A percentile compares a stretch with the other conserved stretches of the same genome.
Conservation (phyloP, 2,113 vertebrate species). For the Anhinga rufa region DNA sequence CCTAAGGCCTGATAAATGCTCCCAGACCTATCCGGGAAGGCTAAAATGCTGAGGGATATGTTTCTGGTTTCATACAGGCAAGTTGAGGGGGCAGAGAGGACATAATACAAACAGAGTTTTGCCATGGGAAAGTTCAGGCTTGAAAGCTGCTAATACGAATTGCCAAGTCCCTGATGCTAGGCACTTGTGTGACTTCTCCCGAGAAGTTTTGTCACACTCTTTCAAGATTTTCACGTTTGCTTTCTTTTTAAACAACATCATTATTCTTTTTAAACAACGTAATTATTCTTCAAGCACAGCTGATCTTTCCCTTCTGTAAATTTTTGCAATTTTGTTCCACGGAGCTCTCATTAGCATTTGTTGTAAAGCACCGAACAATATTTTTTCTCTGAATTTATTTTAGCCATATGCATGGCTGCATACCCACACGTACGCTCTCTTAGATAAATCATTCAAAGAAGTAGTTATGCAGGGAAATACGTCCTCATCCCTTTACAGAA, state of each 20-base stretch:
- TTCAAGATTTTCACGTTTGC: background rate
- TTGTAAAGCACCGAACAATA: background rate
- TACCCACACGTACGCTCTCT: fast-evolving
- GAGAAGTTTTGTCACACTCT: fast-evolving
- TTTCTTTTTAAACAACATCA: background rate
- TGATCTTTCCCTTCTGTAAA: background rate
- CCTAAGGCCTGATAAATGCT: background rate
- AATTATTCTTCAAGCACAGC: background rate
- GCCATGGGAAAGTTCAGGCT: background rate
- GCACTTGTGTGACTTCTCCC: background rate
- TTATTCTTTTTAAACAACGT: fast-evolving
- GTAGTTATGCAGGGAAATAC: background rate
- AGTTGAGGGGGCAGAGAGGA: background rate
- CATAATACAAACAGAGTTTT: fast-evolving
- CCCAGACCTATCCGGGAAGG: background rate
- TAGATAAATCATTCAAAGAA: background rate
- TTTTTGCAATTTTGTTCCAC: fast-evolving
- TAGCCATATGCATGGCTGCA: background rate
- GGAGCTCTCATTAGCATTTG: background rate
- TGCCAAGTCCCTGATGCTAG: background rate
- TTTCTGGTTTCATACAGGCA: background rate
- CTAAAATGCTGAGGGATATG: fast-evolving
- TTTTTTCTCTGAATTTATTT: background rate
- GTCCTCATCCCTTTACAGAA: background rate
- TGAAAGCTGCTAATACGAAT: fast-evolving